Percentiles rank a stretch among this genome's conserved stretches.
Conservation (phyloP, 2,888 invertebrate genomes). For the Rosalia funebris region DNA sequence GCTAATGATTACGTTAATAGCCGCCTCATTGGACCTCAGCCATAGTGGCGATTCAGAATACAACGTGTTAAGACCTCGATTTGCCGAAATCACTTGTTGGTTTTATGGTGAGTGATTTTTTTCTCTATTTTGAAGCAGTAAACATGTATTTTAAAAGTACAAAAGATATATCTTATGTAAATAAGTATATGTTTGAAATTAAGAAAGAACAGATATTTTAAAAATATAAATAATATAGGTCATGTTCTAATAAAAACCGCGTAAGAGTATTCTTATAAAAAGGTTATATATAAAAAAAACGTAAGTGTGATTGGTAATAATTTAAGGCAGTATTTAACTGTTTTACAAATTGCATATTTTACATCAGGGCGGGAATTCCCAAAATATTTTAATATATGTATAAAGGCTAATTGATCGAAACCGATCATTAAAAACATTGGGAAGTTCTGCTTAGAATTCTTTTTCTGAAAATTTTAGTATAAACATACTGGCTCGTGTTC, state of each 20-base stretch:
- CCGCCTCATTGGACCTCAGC: slow-evolving; percentile 77
- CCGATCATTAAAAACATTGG: not conserved
- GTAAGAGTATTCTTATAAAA: not conserved
- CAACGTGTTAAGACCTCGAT: slow-evolving; percentile 75
- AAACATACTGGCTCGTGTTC: not conserved
- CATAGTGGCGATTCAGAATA: slow-evolving; percentile 68
- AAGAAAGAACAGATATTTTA: not conserved
- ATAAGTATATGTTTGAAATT: too few species aligned
- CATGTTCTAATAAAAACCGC: not conserved
- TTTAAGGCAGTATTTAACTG: not conserved
- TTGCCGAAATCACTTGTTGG: slow-evolving; percentile 84
- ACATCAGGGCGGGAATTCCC: not conserved
- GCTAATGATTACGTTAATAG: slow-evolving; percentile 78
- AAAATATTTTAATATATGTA: not conserved
- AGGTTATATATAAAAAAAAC: too few species aligned
- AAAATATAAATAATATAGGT: not conserved
- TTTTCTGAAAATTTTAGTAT: not conserved
- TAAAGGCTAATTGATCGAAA: not conserved
- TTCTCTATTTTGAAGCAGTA: not conserved
- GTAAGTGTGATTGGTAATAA: not conserved
- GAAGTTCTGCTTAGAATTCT: too few species aligned
- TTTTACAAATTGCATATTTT: not conserved
- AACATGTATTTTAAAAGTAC: not conserved
- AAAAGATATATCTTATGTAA: too few species aligned
- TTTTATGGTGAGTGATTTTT: slow-evolving; percentile 74